Evolutionary conservation across 2,888 invertebrate species (phyloP).

Genomic region (Frankliniella intonsa): DNA sequence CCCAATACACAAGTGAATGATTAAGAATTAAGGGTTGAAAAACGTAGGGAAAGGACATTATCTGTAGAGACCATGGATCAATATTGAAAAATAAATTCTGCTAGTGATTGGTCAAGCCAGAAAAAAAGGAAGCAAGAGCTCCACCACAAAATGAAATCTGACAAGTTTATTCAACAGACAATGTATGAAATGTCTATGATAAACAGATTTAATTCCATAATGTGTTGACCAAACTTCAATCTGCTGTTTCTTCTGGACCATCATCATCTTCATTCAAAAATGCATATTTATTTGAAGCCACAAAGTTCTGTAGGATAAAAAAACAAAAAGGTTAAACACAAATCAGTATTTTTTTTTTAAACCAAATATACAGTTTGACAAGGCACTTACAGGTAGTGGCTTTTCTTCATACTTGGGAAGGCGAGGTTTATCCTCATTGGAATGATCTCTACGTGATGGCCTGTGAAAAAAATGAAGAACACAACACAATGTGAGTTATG

Average conservation of each 20-base stretch:
- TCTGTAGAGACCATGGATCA: no score
- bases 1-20: not conserved
- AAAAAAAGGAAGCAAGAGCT: not conserved
- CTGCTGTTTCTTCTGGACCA: not conserved
- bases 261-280: not conserved
- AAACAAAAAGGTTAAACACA: not conserved
- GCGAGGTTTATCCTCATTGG: conserved; percentile 5
- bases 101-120: not conserved
- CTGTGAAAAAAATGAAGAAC: not conserved
- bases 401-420: not conserved
- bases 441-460: not conserved
- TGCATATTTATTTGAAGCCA: not conserved
- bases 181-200: no score
- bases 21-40: not conserved
- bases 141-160: not conserved
- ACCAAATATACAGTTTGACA: not conserved
- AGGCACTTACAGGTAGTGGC: not conserved
- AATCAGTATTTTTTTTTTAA: not conserved
- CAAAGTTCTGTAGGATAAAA: not conserved
- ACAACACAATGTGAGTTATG: not conserved
- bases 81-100: not conserved
- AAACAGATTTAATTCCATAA: not conserved
- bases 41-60: not conserved
- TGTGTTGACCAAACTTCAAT: not conserved
- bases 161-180: no score